These are phyloP conservation scores for Percopsis omiscomaycus DNA, from an alignment of 2,797 vertebrate genomes.

Conservation along the genomic window DNA sequence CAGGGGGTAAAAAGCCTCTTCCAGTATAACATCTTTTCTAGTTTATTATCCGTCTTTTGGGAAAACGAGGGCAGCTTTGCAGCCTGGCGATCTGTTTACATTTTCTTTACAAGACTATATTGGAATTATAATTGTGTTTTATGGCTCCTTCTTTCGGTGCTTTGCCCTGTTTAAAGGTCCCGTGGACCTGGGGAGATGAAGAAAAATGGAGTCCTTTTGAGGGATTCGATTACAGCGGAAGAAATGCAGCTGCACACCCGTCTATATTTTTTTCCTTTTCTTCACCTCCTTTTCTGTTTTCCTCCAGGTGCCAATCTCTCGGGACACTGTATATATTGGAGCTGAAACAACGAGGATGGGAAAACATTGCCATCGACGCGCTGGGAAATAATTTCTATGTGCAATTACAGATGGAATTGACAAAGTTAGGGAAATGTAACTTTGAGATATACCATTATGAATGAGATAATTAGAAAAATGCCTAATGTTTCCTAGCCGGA, in stretches of 20 bases:
- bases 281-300: conserved; percentile 50
- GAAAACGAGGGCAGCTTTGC: conserved; percentile 68
- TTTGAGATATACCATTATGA: conserved; percentile 66
- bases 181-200: conserved; percentile 79
- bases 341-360: conserved; percentile 58
- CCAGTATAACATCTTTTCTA: conserved; percentile 80
- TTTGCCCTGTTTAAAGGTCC: conserved; percentile 80
- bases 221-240: conserved; percentile 56
- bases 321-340: conserved; percentile 75
- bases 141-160: conserved; percentile 73
- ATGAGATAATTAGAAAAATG: conserved; percentile 68
- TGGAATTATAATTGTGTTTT: conserved; percentile 82
- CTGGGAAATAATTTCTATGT: conserved; percentile 55
- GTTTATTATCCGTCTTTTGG: conserved; percentile 79
- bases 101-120: conserved; percentile 78
- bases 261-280: not conserved
- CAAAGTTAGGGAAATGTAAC: conserved; percentile 52
- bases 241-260: not conserved
- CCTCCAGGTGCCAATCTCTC: conserved; percentile 70
- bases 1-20: conserved; percentile 72
- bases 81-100: conserved; percentile 75
- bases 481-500: conserved; percentile 56
- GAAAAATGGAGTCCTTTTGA: conserved; percentile 82
- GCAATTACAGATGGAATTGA: conserved; percentile 71
- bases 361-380: conserved; percentile 55